Conservation (phyloP, 2,113 vertebrate genomes). For the Pyrgilauda ruficollis region DNA sequence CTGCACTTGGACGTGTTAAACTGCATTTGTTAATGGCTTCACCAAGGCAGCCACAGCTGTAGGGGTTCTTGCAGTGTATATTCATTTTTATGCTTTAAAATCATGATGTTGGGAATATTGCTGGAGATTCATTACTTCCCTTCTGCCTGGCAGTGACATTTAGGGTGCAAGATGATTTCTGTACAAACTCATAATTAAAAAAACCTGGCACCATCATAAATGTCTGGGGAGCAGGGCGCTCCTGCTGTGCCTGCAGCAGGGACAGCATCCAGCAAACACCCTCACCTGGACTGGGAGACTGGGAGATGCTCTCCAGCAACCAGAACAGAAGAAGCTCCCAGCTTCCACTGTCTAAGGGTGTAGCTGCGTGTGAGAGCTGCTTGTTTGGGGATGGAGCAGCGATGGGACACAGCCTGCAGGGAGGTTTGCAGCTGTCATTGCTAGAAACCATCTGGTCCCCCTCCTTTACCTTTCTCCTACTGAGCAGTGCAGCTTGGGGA, state of each 20-base stretch:
- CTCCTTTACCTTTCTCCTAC: background rate
- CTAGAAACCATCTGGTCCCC: background rate
- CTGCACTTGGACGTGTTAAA: background rate
- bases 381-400: background rate
- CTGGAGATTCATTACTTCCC: background rate
- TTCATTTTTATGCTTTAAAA: background rate
- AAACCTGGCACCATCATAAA: background rate
- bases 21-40: slow-evolving; percentile 19
- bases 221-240: background rate
- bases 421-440: background rate
- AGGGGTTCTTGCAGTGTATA: background rate
- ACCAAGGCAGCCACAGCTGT: slow-evolving; percentile 18
- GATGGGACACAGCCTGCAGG: background rate
- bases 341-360: background rate
- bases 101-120: background rate
- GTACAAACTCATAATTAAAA: background rate
- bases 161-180: background rate
- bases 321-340: background rate
- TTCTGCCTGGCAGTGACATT: background rate
- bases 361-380: background rate
- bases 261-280: background rate
- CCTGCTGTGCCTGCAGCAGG: background rate
- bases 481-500: background rate
- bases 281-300: background rate
- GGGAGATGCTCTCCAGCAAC: background rate